phyloP scores from a whole-genome alignment of 1,140 invertebrate species.

The Apis mellifera region DNA sequence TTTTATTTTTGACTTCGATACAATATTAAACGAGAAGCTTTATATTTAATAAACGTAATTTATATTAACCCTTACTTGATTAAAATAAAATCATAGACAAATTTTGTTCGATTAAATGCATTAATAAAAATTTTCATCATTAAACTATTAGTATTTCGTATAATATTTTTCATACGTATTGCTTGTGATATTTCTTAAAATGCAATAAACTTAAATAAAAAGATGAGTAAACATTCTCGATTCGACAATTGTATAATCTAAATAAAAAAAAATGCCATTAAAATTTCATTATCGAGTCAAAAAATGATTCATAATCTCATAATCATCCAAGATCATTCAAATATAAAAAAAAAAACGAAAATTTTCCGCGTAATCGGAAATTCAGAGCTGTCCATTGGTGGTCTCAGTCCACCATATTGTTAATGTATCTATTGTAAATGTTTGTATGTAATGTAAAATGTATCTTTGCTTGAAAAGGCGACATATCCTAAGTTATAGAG shows the following conservation, averaged over 20 bases:
- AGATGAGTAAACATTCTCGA: too few species aligned
- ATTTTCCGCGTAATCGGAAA: background rate
- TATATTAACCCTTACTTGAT: too few species aligned
- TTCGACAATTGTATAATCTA: too few species aligned
- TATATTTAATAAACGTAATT: too few species aligned
- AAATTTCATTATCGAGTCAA: background rate
- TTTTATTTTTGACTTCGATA: background rate
- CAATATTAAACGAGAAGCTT: background rate
- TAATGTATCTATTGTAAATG: conserved; percentile 80
- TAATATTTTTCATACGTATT: too few species aligned
- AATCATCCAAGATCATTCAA: background rate
- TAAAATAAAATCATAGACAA: too few species aligned
- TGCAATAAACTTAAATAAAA: too few species aligned
- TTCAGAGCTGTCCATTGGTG: conserved; percentile 46
- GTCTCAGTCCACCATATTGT: conserved; percentile 55
- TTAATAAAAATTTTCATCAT: background rate
- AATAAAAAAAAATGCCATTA: too few species aligned
- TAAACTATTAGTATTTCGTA: too few species aligned
- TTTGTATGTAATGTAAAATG: conserved; percentile 81
- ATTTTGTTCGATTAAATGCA: background rate
- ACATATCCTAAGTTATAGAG: conserved; percentile 78
- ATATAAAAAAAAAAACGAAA: background rate
- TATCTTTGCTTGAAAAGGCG: conserved; percentile 76
- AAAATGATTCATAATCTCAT: background rate
- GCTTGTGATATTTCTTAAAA: too few species aligned